Evolutionary conservation across 1,140 invertebrate genomes (phyloP), one percentile per base, ranked within the genome.

Genomic region (Galendromus occidentalis): DNA sequence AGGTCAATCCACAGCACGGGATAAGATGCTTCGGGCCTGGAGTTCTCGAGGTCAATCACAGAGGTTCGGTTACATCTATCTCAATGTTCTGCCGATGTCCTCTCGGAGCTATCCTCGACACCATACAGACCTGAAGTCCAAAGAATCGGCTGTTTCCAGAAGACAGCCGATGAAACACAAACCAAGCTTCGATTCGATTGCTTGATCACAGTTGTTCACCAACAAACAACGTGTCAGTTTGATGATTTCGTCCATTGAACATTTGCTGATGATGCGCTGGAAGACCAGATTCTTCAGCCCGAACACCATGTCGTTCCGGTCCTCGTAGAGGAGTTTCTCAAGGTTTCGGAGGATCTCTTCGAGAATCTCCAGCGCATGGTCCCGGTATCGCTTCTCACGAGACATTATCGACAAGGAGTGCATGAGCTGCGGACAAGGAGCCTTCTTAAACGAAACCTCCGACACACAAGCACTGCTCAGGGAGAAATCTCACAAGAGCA

Each of bases 121-220:
- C 9, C 4, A 39, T 4, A 39, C 22, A 1, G 17, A 59, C 51
- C 22, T 59, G 22, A 59, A 33, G 2, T 59, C 51, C 9, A 33
- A n/a, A 33, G n/a, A 17, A 29, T 14, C 51, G 12, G 51, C 51
- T 17, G 25, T 29, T 59, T 59, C 51, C 17, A 59, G 20, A 12
- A 59, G 17, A 17, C 51, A 33, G 33, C 51, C 51, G 33, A 59
- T 59, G 51, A 59, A 59, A 33, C 25, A 59, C 25, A 59, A 33
- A 33, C 51, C 51, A 59, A 59, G 51, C 22, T 59, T 59, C 12
- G 51, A 59, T 33, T 59, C 51, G 9, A 59, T 33, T 5, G 51
- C 51, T 22, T 20, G 1, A 6, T 25, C 51, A 17, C 12, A 14
- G 14, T 25, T 33, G 14, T 59, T 59, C 33, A 39, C 33, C 51